Evolutionary conservation across 2,797 vertebrate species (phyloP).

Genomic region (Pseudochirops cupreus): DNA sequence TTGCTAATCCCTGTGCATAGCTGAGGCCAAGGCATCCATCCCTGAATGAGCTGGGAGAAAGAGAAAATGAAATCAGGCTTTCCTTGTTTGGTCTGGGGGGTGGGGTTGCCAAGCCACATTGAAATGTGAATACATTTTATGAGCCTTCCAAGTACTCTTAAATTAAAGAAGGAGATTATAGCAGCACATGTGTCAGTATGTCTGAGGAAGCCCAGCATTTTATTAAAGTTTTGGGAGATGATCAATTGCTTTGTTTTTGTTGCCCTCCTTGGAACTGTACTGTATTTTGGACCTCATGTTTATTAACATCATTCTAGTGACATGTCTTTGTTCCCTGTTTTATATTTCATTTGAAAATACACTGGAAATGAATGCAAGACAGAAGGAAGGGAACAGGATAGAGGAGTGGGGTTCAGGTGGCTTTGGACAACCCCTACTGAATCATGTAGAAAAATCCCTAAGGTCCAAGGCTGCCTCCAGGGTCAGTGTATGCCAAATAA

Average conservation of each 20-base stretch:
- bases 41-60: conserved; percentile 3
- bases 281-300: neutral
- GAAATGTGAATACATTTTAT: neutral
- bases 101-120: neutral
- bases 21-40: neutral
- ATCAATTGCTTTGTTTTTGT: neutral
- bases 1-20: neutral
- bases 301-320: neutral
- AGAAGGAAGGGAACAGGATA: neutral
- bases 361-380: neutral
- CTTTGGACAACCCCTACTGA: neutral
- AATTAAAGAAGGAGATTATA: neutral
- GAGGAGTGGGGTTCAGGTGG: neutral
- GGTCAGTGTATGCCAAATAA: neutral
- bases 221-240: neutral
- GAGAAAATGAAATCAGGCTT: neutral
- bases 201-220: neutral
- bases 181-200: neutral
- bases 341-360: neutral
- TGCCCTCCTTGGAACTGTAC: neutral
- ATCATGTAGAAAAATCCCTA: neutral
- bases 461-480: neutral
- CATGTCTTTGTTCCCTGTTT: neutral
- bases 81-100: neutral
- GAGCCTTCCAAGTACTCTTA: neutral